Conservation (phyloP, 2,113 vertebrate genomes). For the Falco punctatus region DNA sequence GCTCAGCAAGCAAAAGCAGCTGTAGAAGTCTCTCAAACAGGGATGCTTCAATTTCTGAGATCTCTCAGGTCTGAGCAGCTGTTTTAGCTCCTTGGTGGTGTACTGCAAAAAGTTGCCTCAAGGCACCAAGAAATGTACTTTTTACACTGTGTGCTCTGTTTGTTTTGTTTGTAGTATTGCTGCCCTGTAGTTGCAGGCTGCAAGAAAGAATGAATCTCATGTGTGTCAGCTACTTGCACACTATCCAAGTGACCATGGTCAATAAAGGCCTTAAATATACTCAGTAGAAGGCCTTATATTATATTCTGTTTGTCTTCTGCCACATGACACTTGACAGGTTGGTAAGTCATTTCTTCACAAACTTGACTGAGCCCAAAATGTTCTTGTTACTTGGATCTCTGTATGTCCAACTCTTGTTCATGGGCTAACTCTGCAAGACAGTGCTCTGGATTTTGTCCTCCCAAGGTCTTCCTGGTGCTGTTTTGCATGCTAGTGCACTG, state of each 20-base stretch:
- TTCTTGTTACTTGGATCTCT: not conserved
- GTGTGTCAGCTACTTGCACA: not conserved
- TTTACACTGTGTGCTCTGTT: not conserved
- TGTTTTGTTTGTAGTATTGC: not conserved
- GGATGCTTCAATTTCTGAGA: not conserved
- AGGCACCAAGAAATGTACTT: not conserved
- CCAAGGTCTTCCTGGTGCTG: not conserved
- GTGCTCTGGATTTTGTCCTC: not conserved
- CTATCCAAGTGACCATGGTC: not conserved
- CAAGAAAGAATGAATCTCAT: not conserved
- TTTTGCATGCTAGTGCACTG: not conserved
- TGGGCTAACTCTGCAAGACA: not conserved
- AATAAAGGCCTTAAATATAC: not conserved
- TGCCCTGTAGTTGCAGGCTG: not conserved
- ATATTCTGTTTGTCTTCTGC: not conserved
- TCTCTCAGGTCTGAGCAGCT: not conserved
- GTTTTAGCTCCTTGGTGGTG: not conserved
- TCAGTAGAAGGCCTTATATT: not conserved
- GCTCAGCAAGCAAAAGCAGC: not conserved
- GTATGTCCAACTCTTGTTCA: not conserved
- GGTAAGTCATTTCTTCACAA: not conserved
- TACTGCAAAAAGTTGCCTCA: not conserved
- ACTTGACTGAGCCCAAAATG: not conserved
- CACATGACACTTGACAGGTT: fast-evolving
- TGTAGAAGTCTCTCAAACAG: not conserved